Evolutionary conservation across 2,888 invertebrate species (phyloP).

Genomic region (Microctonus aethiopoides): DNA sequence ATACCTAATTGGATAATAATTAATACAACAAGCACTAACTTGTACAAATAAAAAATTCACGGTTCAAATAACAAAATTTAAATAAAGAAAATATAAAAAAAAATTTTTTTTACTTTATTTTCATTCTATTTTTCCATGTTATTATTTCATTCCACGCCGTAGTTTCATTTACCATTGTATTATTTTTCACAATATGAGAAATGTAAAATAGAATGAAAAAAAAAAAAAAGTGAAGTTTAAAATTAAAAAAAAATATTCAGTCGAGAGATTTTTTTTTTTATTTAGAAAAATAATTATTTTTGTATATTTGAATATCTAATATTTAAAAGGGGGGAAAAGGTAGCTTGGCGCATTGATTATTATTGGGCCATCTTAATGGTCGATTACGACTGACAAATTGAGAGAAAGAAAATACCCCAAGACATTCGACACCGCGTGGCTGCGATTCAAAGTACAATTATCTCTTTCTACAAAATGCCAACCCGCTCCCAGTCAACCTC

Average conservation of each 20-base stretch:
- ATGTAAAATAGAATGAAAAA: too few species aligned
- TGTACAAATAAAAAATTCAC: too few species aligned
- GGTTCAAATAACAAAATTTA: too few species aligned
- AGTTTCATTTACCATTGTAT: not conserved
- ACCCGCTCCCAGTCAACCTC: conserved; percentile 45
- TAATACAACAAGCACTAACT: too few species aligned
- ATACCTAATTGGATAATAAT: too few species aligned
- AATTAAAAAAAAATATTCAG: not conserved
- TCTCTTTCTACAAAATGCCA: conserved; percentile 47
- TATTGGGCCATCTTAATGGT: not conserved
- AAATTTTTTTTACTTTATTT: not conserved
- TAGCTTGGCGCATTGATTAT: too few species aligned
- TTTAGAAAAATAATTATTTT: too few species aligned
- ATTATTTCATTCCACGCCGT: not conserved
- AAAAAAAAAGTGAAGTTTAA: not conserved
- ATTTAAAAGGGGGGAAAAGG: not conserved
- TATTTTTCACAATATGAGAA: not conserved
- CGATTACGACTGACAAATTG: not conserved
- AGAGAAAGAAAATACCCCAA: conserved; percentile 11
- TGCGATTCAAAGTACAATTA: conserved; percentile 42
- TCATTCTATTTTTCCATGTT: not conserved
- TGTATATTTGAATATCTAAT: too few species aligned
- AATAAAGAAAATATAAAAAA: not conserved
- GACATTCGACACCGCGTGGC: not conserved
- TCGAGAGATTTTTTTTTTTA: too few species aligned